Base-by-base conservation (phyloP, 1,140 invertebrate genomes). In the Trachymyrmex septentrionalis region DNA sequence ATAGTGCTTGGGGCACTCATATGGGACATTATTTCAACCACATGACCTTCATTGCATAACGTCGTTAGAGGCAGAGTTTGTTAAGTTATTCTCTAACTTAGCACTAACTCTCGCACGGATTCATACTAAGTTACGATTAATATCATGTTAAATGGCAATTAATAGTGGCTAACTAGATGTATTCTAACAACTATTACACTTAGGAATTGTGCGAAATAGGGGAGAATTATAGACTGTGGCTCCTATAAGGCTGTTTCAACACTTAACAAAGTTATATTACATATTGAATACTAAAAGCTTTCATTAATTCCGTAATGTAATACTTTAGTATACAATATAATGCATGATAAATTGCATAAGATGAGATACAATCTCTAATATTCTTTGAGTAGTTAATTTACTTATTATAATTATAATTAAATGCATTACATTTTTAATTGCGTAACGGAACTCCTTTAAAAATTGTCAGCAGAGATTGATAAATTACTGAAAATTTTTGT, bases 1-100 rank as follows among this genome's bases (percentile, higher is more conserved):
- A 88, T 90, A 78, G 44, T 73, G 57, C 64, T 72, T 69, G 27
- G 30, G 44, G 19, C 50, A 73, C 38, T 87, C 86, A 84, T 61
- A 55, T 61, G 77, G 57, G 67, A 75, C 89, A 85, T 90, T 87
- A 87, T 67, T 89, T 73, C 61, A 76, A 24, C 44, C 38, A 50
- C n/a, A 24, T 61, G 88, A 90, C 66, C 75, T 80, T 85, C 67
- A 57, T 21, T 38, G 30, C 71, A 44, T 57, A 66, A 72, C 57
- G 71, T 24, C n/a, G 73, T 87, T 71, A 63, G 59, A 55, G n/a
- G 27, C 24, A 27, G 16, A 85, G 69, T 34, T 34, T 34, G 30
- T 34, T 34, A 34, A 34, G 5, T 90, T 77, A 63, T 85, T 78
- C 48, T 73, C 69, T 57, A 38, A 27, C 73, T 59, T 48, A 12